These are phyloP conservation scores for Pluvianellus socialis DNA, from an alignment of 2,113 vertebrate genomes.

Conservation along the genomic window DNA sequence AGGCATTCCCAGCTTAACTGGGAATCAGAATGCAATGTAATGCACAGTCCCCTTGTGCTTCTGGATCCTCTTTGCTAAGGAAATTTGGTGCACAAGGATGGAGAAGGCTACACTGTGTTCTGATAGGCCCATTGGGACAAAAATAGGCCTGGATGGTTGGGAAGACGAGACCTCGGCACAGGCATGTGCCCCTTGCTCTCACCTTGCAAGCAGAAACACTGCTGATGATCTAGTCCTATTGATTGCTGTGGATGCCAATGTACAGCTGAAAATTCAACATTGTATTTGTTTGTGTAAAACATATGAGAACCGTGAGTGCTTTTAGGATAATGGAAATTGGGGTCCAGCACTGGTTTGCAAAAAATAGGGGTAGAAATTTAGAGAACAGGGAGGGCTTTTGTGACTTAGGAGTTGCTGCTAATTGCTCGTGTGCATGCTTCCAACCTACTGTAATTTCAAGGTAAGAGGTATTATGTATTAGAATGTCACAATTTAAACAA, in stretches of 20 bases:
- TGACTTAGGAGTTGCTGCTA: background rate
- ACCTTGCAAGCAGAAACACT: background rate
- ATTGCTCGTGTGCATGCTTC: background rate
- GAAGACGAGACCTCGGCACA: background rate
- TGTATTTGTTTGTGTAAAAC: background rate
- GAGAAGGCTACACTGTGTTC: background rate
- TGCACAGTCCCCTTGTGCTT: background rate
- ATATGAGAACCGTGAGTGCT: background rate
- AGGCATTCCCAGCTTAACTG: background rate
- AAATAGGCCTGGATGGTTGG: background rate
- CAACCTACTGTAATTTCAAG: background rate
- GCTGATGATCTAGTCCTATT: background rate
- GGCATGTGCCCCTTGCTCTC: background rate
- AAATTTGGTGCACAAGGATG: background rate
- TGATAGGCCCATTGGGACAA: background rate
- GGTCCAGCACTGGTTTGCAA: background rate
- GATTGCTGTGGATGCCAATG: background rate
- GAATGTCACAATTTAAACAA: background rate
- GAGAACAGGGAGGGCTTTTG: background rate
- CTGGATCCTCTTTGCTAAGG: background rate
- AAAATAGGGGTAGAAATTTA: background rate
- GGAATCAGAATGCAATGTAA: background rate
- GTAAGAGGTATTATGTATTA: background rate
- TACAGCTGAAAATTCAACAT: background rate
- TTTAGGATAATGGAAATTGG: background rate